Base-by-base conservation (phyloP, 1,140 invertebrate genomes). In the Andrena cerasifolii region DNA sequence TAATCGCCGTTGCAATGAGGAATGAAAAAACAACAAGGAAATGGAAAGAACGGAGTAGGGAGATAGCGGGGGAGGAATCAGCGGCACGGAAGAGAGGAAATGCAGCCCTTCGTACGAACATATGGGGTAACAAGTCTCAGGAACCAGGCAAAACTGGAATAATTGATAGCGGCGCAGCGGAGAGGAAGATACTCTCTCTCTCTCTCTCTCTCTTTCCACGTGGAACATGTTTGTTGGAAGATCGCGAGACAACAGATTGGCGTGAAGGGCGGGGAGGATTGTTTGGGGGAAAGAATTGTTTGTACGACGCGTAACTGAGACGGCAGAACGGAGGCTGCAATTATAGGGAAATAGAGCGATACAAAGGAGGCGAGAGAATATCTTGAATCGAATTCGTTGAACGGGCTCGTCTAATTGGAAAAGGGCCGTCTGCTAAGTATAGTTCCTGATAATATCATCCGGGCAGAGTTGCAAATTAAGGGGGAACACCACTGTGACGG, bases 111-210 rank as follows among this genome's bases (percentile, higher is more conserved):
- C 47, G 66, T 67, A 63, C 67, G 58, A 75, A 66, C 58, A 62
- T 75, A 67, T 51, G 62, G 26, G 21, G 49, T 75, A 75, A 75
- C 72, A 75, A 74, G 49, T 40, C 36, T 18, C 45, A 53, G 28
- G 36, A 66, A 67, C 8, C 72, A 26, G 51, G 21, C 62, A 62
- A 40, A 75, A 67, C 51, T 45, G 72, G 72, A 67, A 67, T n/a
- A n/a, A n/a, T 75, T 75, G 72, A 75, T 67, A 75, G 72, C 62
- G 51, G 36, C 26, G 36, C 62, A 75, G 63, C 62, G 40, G 16
- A 24, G 62, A 2, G 51, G 72, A 75, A 67, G 43, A 75, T 66
- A 75, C 61, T 21, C 54, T 45, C n/a, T n/a, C n/a, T n/a, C n/a
- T n/a, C n/a, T n/a, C n/a, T n/a, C n/a, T n/a, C n/a, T n/a, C n/a